Evolutionary conservation across 2,888 invertebrate genomes (phyloP), one percentile per base, ranked within the genome.

Genomic region (Drosophila lacicola): DNA sequence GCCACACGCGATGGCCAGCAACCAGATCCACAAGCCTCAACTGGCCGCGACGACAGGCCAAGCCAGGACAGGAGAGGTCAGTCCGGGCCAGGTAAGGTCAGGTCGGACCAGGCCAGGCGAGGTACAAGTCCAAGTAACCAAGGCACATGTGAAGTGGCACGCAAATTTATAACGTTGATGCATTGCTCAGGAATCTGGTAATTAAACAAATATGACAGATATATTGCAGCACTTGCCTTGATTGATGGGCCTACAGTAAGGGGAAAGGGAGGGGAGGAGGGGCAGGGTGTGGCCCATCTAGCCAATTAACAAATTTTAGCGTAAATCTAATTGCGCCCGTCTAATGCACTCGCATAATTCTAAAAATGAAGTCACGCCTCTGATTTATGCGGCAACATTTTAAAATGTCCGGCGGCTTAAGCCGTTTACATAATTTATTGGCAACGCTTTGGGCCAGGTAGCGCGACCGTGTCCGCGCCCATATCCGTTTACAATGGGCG

Each of bases 171-270:
- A 75, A 84, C 74, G 80, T 84, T 90, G 90, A 90, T 83, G 85
- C 83, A 90, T 90, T 81, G 76, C 79, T 46, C 90, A 83, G 89
- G 90, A 90, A 85, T 76, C 74, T 74, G 80, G 87, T 90, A 90
- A 90, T 90, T 90, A 90, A 90, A 80, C 82, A 90, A 85, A 85
- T 83, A 81, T 88, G 91, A 90, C 90, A 90, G 87, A 89, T 83
- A 83, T 89, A 90, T 90, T 87, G 82, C 75, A 81, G 75, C 70
- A 81, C 78, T 81, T 53, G 42, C n/a, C 46, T 53, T 80, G 82
- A 88, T 83, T 57, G 78, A 79, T 71, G 56, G 10, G 29, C 8
- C 29, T 8, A 29, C 8, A 8, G 29, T 8, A 1, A 0, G 14
- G 6, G 14, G 29, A 11, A 21, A 11, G 13, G 8, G 39, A 41